Evolutionary conservation across 2,888 invertebrate genomes (phyloP).

Genomic region (Eulithis prunata): DNA sequence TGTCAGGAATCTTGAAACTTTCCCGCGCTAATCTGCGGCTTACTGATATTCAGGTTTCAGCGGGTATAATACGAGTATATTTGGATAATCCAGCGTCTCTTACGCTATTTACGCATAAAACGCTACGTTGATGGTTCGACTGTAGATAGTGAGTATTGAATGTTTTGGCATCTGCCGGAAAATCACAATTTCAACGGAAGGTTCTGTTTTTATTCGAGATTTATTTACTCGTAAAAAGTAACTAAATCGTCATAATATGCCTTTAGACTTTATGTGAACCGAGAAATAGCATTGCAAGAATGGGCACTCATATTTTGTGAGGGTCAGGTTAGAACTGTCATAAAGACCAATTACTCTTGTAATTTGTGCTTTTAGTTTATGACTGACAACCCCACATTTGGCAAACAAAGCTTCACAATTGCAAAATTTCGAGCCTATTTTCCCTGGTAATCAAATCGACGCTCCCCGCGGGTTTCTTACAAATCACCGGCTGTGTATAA

Average conservation of each 20-base stretch:
- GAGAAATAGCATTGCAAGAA: not conserved
- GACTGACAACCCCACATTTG: constrained; percentile 30
- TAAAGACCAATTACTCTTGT: constrained; percentile 31
- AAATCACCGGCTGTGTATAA: constrained; percentile 77
- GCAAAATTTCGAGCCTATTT: constrained; percentile 63
- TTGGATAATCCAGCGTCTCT: constrained; percentile 1
- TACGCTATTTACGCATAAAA: not conserved
- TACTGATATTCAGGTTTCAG: constrained; percentile 22
- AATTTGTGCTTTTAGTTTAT: constrained; percentile 13
- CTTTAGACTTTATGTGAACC: not conserved
- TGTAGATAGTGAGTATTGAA: not conserved
- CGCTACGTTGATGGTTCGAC: not conserved
- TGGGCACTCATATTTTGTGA: not conserved
- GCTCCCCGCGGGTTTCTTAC: constrained; percentile 70
- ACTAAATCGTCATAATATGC: not conserved
- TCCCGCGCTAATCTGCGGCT: constrained; percentile 26
- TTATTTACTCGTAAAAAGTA: not conserved
- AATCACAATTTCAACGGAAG: not conserved
- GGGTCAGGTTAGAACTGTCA: constrained; percentile 11
- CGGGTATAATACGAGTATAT: constrained; percentile 4
- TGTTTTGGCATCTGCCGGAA: not conserved
- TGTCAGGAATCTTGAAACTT: constrained; percentile 25
- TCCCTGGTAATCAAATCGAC: constrained; percentile 63
- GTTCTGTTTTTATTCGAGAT: not conserved
- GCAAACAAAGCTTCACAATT: constrained; percentile 51